Conservation (phyloP, 2,888 invertebrate species). For the Tortricodes alternella region DNA sequence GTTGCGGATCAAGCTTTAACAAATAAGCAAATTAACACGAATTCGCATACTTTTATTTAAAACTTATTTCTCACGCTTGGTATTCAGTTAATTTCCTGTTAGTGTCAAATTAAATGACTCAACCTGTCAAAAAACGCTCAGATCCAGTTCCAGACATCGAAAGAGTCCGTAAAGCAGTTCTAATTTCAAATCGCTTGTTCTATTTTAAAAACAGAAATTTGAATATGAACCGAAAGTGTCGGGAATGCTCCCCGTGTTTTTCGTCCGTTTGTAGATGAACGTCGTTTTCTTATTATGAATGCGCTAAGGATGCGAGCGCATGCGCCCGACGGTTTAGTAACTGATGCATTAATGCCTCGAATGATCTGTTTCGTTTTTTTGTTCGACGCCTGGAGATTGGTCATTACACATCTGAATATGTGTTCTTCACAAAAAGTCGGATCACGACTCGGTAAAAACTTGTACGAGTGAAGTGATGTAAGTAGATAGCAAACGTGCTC, state of each 20-base stretch:
- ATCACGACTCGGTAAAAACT: slow-evolving; percentile 77
- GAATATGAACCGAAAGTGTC: slow-evolving; percentile 68
- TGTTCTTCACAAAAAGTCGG: slow-evolving; percentile 73
- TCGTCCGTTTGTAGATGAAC: slow-evolving; percentile 72
- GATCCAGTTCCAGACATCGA: slow-evolving; percentile 42
- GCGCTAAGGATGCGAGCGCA: slow-evolving; percentile 79
- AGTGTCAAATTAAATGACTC: slow-evolving; percentile 44
- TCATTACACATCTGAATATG: slow-evolving; percentile 82
- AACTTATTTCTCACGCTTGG: slow-evolving; percentile 40
- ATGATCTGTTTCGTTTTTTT: slow-evolving; percentile 67
- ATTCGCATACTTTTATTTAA: slow-evolving; percentile 38
- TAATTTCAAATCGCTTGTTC: slow-evolving; percentile 54
- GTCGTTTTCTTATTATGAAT: slow-evolving; percentile 78
- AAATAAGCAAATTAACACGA: slow-evolving; percentile 46
- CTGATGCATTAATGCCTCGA: slow-evolving; percentile 80
- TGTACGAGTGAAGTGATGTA: slow-evolving; percentile 67
- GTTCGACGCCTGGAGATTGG: slow-evolving; percentile 77
- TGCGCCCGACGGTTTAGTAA: slow-evolving; percentile 80
- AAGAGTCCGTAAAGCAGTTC: slow-evolving; percentile 37
- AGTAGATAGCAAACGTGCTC: slow-evolving; percentile 77
- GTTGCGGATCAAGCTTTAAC: slow-evolving; percentile 60
- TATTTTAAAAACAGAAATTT: slow-evolving; percentile 70
- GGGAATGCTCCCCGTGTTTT: slow-evolving; percentile 70
- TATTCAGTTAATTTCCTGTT: slow-evolving; percentile 62
- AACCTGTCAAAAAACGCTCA: slow-evolving; percentile 43